A percentile compares a stretch with the other conserved stretches of the same genome.
These are phyloP conservation scores for Apis cerana DNA, from an alignment of 1,140 invertebrate species.

Conservation along the genomic window DNA sequence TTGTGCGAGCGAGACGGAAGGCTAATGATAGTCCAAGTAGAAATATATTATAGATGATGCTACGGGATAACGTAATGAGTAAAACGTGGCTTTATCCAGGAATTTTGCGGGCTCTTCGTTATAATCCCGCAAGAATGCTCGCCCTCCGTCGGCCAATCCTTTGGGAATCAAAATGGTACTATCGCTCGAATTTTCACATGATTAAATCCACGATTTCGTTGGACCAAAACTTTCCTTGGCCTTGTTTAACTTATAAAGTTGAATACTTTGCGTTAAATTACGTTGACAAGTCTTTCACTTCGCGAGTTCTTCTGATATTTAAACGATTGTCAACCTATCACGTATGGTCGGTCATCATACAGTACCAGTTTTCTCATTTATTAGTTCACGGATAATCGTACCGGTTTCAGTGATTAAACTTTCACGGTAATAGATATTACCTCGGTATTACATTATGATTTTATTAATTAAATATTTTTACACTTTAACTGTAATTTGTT, in stretches of 20 bases:
- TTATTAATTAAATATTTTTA: neutral
- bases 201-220: neutral
- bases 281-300: neutral
- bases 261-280: neutral
- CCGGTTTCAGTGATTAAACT: neutral
- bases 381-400: neutral
- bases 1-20: conserved; percentile 36
- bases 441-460: neutral
- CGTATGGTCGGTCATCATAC: neutral
- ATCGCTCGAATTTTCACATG: neutral
- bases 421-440: neutral
- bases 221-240: neutral
- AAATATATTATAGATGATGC: conserved; percentile 49
- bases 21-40: conserved; percentile 45
- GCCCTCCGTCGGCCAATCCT: neutral
- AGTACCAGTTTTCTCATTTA: neutral
- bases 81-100: conserved; percentile 29
- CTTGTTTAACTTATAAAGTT: too few species aligned
- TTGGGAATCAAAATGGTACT: neutral
- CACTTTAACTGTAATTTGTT: neutral
- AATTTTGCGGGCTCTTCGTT: conserved; percentile 15
- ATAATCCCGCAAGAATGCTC: conserved; percentile 25
- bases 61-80: conserved; percentile 38
- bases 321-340: neutral
- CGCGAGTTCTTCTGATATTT: neutral